A percentile compares a stretch with the other conserved stretches of the same genome.
Conservation (phyloP, 2,888 invertebrate genomes). For the Dynastes tityus region DNA sequence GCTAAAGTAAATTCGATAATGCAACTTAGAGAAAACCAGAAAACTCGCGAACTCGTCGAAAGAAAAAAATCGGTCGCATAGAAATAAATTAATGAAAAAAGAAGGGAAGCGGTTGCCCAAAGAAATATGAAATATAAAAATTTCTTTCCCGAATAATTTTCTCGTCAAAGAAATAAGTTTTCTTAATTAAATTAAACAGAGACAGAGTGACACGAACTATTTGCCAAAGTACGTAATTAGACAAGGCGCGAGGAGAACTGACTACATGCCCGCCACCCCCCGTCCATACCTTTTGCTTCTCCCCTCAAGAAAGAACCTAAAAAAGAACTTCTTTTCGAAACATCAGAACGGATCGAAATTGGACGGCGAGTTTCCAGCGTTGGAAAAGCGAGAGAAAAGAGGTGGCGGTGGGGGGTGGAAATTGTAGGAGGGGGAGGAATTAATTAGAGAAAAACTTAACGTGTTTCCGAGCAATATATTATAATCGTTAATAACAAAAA, state of each 20-base stretch:
- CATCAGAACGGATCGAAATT: constrained; percentile 34
- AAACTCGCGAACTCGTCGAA: neutral
- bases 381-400: neutral
- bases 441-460: constrained; percentile 68
- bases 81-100: neutral
- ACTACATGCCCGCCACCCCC: constrained; percentile 15
- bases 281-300: neutral
- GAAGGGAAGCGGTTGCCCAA: constrained; percentile 3
- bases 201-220: constrained; percentile 57
- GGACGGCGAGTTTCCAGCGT: constrained; percentile 27
- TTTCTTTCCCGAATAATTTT: constrained; percentile 50
- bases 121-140: constrained; percentile 49
- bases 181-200: constrained; percentile 68
- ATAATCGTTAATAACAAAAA: constrained; percentile 70
- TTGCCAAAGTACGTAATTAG: constrained; percentile 40
- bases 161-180: constrained; percentile 53
- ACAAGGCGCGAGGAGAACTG: constrained; percentile 33
- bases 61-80: no score
- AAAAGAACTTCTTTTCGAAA: constrained; percentile 16
- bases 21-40: neutral
- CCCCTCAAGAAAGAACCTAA: neutral
- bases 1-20: constrained; percentile 30
- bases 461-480: constrained; percentile 67
- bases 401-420: no score
- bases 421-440: constrained; percentile 57